Conservation (phyloP, 2,888 invertebrate genomes). For the Nysson spinosus region DNA sequence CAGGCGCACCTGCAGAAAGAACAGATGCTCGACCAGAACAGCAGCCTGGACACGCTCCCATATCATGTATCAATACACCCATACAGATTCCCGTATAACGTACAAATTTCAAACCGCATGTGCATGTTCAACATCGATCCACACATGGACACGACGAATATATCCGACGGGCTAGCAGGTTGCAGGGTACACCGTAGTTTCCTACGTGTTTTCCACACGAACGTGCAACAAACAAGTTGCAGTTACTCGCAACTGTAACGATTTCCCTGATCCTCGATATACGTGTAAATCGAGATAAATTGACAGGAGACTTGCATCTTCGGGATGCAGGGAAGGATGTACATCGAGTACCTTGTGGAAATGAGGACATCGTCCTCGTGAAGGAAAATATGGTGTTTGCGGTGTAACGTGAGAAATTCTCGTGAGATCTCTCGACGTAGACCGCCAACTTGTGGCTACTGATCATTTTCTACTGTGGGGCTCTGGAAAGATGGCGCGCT, state of each 20-base stretch:
- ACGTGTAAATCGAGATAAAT: constrained; percentile 39
- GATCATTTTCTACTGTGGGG: constrained; percentile 45
- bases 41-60: constrained; percentile 27
- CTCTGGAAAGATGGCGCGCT: too few relatives aligned
- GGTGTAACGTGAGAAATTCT: constrained; percentile 53
- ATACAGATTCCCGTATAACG: background rate
- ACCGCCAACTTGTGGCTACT: constrained; percentile 27
- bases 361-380: constrained; percentile 39
- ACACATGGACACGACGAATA: constrained; percentile 28
- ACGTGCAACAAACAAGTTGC: constrained; percentile 15
- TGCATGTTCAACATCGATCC: background rate
- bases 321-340: constrained; percentile 33
- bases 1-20: constrained; percentile 13
- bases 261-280: background rate
- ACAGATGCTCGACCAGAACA: constrained; percentile 6
- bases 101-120: background rate
- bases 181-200: constrained; percentile 19
- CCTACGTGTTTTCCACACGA: constrained; percentile 15
- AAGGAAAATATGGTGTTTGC: constrained; percentile 37
- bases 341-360: constrained; percentile 40
- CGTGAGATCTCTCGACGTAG: constrained; percentile 29
- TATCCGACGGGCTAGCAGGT: constrained; percentile 42
- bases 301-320: constrained; percentile 23
- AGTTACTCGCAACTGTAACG: constrained; percentile 40
- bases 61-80: background rate